A percentile compares a stretch with the other conserved stretches of the same genome.
Conservation (phyloP, 2,113 vertebrate genomes). For the Petaurus breviceps region DNA sequence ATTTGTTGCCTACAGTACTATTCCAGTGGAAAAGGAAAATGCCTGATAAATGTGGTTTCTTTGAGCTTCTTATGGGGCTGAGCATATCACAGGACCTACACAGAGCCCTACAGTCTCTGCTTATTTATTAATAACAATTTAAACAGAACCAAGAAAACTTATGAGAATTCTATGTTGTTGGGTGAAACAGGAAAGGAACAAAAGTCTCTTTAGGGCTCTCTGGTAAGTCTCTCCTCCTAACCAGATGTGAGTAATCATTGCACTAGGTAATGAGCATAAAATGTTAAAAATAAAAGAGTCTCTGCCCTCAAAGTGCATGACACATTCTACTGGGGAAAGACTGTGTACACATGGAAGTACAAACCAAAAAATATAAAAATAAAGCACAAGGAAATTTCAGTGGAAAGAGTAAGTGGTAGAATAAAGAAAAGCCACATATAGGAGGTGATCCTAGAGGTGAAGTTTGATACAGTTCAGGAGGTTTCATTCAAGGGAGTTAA, state of each 20-base stretch:
- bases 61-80: neutral
- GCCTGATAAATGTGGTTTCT: conserved; percentile 26
- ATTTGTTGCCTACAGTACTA: conserved; percentile 48
- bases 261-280: neutral
- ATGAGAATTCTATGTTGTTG: neutral
- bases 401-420: neutral
- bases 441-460: neutral
- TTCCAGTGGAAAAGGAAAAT: conserved; percentile 37
- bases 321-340: neutral
- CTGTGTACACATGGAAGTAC: neutral
- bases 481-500: neutral
- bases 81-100: neutral
- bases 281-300: neutral
- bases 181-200: neutral
- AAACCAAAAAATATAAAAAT: neutral
- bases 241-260: neutral
- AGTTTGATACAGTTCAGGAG: neutral
- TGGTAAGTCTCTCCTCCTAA: neutral
- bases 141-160: neutral
- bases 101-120: neutral
- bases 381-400: neutral
- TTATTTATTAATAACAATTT: neutral
- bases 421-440: neutral
- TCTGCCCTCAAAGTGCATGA: neutral
- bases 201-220: neutral